These are phyloP conservation scores for Gibbula magus DNA, from an alignment of 2,888 invertebrate species.

Conservation along the genomic window DNA sequence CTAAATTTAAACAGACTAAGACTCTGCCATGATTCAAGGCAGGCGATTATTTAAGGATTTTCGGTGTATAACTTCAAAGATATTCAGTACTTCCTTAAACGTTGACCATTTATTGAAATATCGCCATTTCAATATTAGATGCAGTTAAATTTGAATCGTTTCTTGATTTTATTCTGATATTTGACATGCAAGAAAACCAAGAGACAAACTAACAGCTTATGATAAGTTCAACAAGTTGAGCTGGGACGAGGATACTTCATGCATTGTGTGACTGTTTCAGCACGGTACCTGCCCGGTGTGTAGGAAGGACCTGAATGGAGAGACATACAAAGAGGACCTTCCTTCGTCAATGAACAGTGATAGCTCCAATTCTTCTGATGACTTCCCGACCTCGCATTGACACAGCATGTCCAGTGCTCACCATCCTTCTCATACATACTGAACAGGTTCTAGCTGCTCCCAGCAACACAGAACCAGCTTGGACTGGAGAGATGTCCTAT, in stretches of 20 bases:
- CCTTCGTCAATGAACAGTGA: conserved; percentile 3
- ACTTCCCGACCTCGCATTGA: conserved; percentile 3
- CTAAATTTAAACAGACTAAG: not conserved
- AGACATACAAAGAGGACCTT: conserved; percentile 46
- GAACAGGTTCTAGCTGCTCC: no score
- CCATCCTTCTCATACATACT: no score
- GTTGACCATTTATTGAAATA: no score
- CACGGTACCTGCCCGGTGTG: conserved; percentile 98
- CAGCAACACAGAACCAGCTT: no score
- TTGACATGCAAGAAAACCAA: no score
- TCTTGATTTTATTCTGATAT: no score
- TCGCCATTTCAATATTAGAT: no score
- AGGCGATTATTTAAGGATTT: no score
- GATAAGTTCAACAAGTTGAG: not conserved
- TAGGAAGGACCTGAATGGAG: conserved; percentile 84
- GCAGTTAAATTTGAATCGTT: no score
- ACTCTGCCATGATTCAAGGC: not conserved
- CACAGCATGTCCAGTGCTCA: not conserved
- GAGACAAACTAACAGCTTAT: no score
- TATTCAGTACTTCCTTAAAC: not conserved
- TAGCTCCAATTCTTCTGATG: conserved; percentile 23
- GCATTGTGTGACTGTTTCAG: conserved; percentile 68
- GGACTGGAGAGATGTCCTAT: no score
- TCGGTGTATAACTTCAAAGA: not conserved
- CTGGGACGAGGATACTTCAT: not conserved